Evolutionary conservation across 2,113 vertebrate species (phyloP).

Genomic region (Albula goreensis): DNA sequence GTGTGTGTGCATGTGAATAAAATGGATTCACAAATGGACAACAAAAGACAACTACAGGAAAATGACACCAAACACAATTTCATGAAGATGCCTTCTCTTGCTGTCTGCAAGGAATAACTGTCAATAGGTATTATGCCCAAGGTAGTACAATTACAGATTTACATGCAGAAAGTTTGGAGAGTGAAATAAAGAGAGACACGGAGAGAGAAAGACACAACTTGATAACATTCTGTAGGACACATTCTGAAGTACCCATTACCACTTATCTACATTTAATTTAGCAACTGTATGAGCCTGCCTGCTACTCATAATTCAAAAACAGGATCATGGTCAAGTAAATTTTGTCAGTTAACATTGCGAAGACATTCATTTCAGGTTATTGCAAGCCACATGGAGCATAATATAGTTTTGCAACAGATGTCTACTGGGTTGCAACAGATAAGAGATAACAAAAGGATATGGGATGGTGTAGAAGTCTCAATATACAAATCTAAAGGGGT

Average conservation of each 20-base stretch:
- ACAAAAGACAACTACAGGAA: neutral
- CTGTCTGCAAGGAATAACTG: neutral
- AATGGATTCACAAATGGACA: neutral
- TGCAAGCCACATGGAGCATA: neutral
- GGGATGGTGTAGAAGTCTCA: neutral
- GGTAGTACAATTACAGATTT: neutral
- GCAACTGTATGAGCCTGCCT: neutral
- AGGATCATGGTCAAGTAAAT: neutral
- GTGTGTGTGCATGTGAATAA: slow-evolving; percentile 17
- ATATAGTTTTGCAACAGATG: neutral
- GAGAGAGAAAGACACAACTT: neutral
- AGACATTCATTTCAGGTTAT: neutral
- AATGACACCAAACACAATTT: neutral
- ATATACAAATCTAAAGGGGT: neutral
- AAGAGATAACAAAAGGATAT: neutral
- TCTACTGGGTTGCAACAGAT: neutral
- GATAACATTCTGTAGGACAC: too few species aligned
- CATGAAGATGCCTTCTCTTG: slow-evolving; percentile 26
- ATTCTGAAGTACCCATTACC: too few species aligned
- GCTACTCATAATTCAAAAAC: neutral
- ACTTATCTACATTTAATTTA: neutral
- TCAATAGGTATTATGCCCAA: neutral
- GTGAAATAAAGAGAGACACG: neutral
- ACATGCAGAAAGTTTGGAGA: neutral
- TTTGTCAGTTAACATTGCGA: neutral